Conservation (phyloP, 2,113 vertebrate genomes). For the Plecturocebus donacophilus region DNA sequence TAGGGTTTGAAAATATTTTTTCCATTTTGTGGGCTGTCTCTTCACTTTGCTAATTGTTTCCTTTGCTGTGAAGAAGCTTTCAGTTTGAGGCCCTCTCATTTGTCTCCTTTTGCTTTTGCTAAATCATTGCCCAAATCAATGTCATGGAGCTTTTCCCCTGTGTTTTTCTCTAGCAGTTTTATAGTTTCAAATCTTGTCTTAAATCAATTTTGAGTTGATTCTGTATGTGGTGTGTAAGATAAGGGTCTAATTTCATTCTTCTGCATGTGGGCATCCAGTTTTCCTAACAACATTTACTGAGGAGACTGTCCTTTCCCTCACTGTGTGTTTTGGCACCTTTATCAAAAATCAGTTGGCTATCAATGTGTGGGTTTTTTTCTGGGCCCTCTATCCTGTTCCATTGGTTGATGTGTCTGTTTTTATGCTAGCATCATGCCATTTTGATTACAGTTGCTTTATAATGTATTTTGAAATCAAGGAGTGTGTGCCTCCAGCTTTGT, state of each 20-base stretch:
- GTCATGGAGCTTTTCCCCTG: background rate
- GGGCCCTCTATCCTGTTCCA: background rate
- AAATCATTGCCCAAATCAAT: background rate
- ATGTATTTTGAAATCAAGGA: background rate
- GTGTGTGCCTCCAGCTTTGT: background rate
- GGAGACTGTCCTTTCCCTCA: background rate
- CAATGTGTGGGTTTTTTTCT: background rate
- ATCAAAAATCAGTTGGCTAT: background rate
- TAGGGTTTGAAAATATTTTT: background rate
- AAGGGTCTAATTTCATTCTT: background rate
- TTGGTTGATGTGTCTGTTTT: background rate
- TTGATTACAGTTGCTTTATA: background rate
- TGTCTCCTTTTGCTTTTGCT: background rate
- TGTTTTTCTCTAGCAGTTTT: background rate
- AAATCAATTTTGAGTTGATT: background rate
- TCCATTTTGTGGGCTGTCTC: background rate
- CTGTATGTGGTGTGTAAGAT: background rate
- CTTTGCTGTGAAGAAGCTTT: background rate
- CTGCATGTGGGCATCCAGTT: background rate
- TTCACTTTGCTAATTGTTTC: background rate
- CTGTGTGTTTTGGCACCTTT: background rate
- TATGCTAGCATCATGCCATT: background rate
- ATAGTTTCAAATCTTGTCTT: background rate
- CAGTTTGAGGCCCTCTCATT: background rate
- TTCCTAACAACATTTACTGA: background rate